These are phyloP conservation scores for Prunella strophiata DNA, from an alignment of 2,797 vertebrate species.

Conservation along the genomic window DNA sequence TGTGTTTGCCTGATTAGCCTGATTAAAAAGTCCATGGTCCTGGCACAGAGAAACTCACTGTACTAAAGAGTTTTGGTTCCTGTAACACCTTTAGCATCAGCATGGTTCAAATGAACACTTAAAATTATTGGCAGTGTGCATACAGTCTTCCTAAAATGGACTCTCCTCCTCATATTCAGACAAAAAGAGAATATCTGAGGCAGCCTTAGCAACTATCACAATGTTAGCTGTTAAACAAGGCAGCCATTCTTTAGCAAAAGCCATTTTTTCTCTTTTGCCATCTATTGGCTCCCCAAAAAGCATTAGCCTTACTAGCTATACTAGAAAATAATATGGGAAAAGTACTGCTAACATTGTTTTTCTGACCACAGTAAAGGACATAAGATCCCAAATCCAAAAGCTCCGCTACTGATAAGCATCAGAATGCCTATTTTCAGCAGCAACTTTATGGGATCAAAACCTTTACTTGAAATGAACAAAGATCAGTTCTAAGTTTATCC, in stretches of 20 bases:
- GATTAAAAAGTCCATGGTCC: neutral
- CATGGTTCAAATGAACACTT: neutral
- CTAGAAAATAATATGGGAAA: neutral
- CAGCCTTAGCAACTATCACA: neutral
- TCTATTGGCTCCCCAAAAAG: neutral
- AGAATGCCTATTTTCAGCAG: neutral
- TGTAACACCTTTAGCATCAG: neutral
- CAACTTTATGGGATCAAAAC: conserved; percentile 11
- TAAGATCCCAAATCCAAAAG: neutral
- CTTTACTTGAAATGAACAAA: neutral
- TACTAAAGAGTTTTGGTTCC: neutral
- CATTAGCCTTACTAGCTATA: neutral
- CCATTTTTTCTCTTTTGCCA: neutral
- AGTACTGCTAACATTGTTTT: neutral
- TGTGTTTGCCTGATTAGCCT: neutral
- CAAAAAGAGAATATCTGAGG: neutral
- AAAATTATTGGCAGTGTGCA: neutral
- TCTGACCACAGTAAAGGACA: neutral
- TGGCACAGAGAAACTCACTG: neutral
- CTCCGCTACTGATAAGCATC: neutral
- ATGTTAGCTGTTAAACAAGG: neutral
- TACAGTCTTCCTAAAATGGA: neutral
- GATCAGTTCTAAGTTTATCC: conserved; percentile 35
- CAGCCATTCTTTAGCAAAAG: neutral
- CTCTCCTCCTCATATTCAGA: neutral